phyloP scores from a whole-genome alignment of 2,888 invertebrate genomes.

The Xanthia togata region DNA sequence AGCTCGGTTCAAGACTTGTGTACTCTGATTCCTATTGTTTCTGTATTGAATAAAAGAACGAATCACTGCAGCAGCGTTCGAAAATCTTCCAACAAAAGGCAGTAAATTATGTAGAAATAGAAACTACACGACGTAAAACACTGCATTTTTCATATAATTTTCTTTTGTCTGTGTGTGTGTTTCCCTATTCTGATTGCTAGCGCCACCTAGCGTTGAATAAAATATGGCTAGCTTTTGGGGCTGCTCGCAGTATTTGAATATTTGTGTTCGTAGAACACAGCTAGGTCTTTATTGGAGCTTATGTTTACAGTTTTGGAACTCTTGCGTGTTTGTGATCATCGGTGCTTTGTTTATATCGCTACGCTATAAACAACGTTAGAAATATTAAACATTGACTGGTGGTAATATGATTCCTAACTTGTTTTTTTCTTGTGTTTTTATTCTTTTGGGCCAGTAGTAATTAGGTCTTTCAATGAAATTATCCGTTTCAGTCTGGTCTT shows the following conservation, averaged over 20 bases:
- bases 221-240: constrained; percentile 48
- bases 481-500: neutral
- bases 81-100: constrained; percentile 40
- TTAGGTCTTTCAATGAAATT: neutral
- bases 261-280: constrained; percentile 12
- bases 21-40: constrained; percentile 43
- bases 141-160: constrained; percentile 50
- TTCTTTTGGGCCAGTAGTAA: no score
- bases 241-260: constrained; percentile 32
- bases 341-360: neutral
- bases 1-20: constrained; percentile 9
- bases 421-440: no score
- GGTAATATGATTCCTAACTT: neutral
- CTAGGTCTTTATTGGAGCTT: constrained; percentile 10
- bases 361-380: neutral
- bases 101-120: constrained; percentile 32
- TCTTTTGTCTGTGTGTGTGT: constrained; percentile 40
- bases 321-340: neutral
- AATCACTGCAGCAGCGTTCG: constrained; percentile 35
- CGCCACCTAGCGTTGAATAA: constrained; percentile 52
- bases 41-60: constrained; percentile 50
- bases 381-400: neutral
- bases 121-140: constrained; percentile 37
- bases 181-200: constrained; percentile 36
- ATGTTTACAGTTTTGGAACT: neutral